These are phyloP conservation scores for Pelecanus crispus DNA, from an alignment of 2,113 vertebrate species.

Conservation along the genomic window DNA sequence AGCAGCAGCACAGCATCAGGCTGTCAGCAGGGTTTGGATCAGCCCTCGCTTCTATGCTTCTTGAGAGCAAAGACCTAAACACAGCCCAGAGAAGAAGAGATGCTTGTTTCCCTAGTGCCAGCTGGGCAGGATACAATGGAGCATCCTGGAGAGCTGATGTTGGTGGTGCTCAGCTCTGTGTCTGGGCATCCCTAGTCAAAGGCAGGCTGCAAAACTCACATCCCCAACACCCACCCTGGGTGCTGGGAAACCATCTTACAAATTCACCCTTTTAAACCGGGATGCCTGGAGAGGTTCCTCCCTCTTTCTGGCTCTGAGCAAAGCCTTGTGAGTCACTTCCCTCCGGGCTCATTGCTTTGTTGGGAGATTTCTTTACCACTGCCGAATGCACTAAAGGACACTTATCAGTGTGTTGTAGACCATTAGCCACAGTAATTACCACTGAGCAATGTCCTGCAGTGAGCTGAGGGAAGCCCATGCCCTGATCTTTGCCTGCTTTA, in stretches of 20 bases:
- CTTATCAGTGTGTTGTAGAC: slow-evolving; percentile 10
- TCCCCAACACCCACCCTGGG: not conserved
- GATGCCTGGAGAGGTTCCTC: not conserved
- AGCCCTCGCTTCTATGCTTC: not conserved
- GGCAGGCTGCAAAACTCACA: not conserved
- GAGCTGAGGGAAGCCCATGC: not conserved
- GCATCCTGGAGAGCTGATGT: not conserved
- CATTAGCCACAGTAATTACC: slow-evolving; percentile 32
- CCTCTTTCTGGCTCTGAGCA: not conserved
- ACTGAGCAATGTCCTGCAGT: not conserved
- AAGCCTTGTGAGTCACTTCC: slow-evolving; percentile 17
- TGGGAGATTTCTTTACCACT: not conserved
- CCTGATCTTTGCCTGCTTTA: slow-evolving; percentile 40
- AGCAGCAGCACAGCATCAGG: rapidly evolving
- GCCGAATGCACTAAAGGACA: not conserved
- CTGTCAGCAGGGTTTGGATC: not conserved
- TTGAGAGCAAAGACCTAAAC: not conserved
- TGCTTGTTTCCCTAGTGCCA: not conserved
- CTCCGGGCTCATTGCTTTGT: not conserved
- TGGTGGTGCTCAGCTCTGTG: not conserved
- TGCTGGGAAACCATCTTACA: not conserved
- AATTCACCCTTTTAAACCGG: not conserved
- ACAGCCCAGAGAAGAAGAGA: not conserved
- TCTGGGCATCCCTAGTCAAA: rapidly evolving
- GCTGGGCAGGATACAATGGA: rapidly evolving